Evolutionary conservation across 1,140 invertebrate species (phyloP).

Genomic region (Bombus cullumanus): DNA sequence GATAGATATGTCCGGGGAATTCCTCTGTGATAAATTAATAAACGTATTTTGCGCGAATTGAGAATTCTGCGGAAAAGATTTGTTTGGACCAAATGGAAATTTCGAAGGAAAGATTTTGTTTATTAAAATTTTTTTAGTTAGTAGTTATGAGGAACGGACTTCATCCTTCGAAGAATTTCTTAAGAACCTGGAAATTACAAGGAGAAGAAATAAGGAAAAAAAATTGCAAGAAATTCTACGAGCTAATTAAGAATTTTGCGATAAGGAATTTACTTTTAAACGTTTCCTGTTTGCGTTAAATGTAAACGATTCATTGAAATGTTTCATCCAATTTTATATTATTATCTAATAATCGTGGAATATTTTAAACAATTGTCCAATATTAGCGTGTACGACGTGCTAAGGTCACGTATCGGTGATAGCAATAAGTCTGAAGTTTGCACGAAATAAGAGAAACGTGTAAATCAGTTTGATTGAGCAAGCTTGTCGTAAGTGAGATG

Average conservation of each 20-base stretch:
- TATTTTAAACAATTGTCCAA: not conserved
- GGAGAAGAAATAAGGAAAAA: not conserved
- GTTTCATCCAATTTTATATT: not conserved
- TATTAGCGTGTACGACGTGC: not conserved
- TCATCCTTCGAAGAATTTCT: not conserved
- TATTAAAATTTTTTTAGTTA: not conserved
- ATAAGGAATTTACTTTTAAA: not conserved
- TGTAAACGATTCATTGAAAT: not conserved
- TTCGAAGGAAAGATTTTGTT: not conserved
- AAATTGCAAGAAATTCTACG: not conserved
- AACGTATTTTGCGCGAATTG: no score
- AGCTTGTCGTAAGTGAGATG: not conserved
- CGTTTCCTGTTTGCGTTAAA: not conserved
- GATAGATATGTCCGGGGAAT: not conserved
- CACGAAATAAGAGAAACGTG: not conserved
- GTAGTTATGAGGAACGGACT: not conserved
- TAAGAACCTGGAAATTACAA: not conserved
- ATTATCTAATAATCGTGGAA: not conserved
- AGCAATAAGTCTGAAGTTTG: not conserved
- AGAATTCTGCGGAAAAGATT: not conserved
- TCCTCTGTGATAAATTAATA: no score
- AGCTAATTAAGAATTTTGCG: not conserved
- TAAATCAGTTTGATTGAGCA: not conserved
- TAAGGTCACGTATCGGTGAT: not conserved
- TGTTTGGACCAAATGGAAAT: not conserved